Evolutionary conservation across 2,797 vertebrate genomes (phyloP).

Genomic region (Cyprinodon diabolis): DNA sequence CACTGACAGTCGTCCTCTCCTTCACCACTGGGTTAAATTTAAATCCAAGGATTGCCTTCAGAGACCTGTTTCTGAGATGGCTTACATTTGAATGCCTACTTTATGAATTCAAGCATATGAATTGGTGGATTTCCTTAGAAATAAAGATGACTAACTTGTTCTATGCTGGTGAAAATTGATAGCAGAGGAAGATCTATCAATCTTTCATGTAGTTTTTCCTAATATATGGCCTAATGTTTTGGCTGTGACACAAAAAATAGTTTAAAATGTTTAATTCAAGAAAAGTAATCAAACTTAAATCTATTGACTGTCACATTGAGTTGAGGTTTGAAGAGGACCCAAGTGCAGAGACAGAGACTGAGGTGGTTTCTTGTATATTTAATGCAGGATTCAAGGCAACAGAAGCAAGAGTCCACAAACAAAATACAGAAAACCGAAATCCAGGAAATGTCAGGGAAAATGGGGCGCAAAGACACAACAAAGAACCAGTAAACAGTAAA

Average conservation of each 20-base stretch:
- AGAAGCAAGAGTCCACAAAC: too few relatives aligned
- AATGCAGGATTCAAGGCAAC: too few relatives aligned
- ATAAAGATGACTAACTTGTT: neutral
- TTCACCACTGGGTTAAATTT: conserved; percentile 59
- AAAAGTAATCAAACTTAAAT: neutral
- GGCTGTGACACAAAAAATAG: neutral
- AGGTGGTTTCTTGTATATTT: too few relatives aligned
- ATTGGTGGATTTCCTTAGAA: neutral
- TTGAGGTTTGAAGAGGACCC: too few relatives aligned
- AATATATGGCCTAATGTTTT: neutral
- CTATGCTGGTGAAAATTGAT: too few relatives aligned
- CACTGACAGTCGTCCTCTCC: conserved; percentile 53
- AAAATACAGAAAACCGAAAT: too few relatives aligned
- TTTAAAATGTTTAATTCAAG: neutral
- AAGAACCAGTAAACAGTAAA: too few relatives aligned
- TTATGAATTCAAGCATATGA: neutral
- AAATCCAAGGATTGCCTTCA: conserved; percentile 54
- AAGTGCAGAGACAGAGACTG: too few relatives aligned
- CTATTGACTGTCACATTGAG: neutral
- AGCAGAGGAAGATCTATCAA: too few relatives aligned
- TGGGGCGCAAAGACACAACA: too few relatives aligned
- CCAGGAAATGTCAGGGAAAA: too few relatives aligned
- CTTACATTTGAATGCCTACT: conserved; percentile 13
- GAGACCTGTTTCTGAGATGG: conserved; percentile 24
- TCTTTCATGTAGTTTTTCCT: neutral